phyloP scores from a whole-genome alignment of 2,888 invertebrate genomes.

The Drosophila suboccidentalis region DNA sequence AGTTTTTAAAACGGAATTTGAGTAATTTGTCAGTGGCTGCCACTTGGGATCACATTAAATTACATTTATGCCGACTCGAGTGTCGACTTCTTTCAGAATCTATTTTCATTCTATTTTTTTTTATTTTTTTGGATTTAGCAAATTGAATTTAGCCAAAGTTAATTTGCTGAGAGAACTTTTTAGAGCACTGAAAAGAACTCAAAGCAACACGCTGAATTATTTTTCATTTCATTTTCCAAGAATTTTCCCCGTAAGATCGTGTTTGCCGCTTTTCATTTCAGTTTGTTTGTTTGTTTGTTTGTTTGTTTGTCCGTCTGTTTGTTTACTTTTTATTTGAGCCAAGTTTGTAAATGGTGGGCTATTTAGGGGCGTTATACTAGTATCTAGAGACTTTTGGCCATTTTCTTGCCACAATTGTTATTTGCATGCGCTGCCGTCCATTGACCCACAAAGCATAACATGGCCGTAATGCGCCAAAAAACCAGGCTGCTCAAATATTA shows the following conservation, averaged over 20 bases:
- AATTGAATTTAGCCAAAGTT: constrained; percentile 59
- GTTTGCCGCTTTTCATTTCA: constrained; percentile 8
- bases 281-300: constrained; percentile 5
- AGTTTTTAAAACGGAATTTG: constrained; percentile 50
- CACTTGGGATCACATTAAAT: constrained; percentile 32
- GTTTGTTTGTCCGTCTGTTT: constrained; percentile 10
- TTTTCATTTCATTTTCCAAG: constrained; percentile 30
- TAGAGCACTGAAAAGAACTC: background rate
- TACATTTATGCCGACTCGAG: constrained; percentile 27
- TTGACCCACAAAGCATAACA: constrained; percentile 61
- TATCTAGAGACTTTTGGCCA: constrained; percentile 3
- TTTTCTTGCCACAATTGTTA: constrained; percentile 21
- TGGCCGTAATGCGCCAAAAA: constrained; percentile 42
- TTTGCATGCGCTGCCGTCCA: constrained; percentile 36
- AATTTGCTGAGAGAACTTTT: constrained; percentile 49
- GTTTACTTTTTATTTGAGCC: constrained; percentile 9
- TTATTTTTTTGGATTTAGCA: constrained; percentile 24
- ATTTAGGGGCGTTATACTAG: constrained; percentile 9
- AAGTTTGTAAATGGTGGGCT: constrained; percentile 10
- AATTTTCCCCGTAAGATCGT: constrained; percentile 19
- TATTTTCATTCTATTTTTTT: constrained; percentile 23
- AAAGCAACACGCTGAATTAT: constrained; percentile 17
- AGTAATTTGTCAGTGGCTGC: constrained; percentile 42
- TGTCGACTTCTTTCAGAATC: constrained; percentile 23
- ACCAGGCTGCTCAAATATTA: constrained; percentile 44